These are phyloP conservation scores for Scaptomyza caliginosa DNA, from an alignment of 2,888 invertebrate species.

Conservation along the genomic window DNA sequence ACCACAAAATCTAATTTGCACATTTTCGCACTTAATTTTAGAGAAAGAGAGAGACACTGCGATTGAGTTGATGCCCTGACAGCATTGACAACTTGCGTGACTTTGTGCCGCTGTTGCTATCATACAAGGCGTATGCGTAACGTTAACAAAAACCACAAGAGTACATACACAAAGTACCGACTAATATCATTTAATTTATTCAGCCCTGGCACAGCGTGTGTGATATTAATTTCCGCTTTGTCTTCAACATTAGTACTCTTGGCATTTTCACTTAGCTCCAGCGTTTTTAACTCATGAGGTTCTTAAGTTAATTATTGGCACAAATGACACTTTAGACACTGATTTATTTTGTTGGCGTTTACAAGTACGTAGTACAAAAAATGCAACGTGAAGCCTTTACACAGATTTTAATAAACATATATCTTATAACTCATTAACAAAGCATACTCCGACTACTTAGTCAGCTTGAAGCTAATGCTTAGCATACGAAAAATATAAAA, in stretches of 20 bases:
- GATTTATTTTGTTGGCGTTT: slow-evolving; percentile 22
- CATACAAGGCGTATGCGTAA: slow-evolving; percentile 51
- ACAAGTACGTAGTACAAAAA: neutral
- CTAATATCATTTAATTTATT: slow-evolving; percentile 70
- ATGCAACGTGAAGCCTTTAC: neutral
- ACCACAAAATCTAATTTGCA: slow-evolving; percentile 69
- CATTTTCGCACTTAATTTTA: slow-evolving; percentile 67
- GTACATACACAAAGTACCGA: slow-evolving; percentile 52
- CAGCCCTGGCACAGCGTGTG: slow-evolving; percentile 42
- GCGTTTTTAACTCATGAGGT: slow-evolving; percentile 49
- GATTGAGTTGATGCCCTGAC: slow-evolving; percentile 47
- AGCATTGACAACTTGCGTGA: slow-evolving; percentile 44
- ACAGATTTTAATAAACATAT: neutral
- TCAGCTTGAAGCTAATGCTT: neutral
- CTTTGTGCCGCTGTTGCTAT: slow-evolving; percentile 18
- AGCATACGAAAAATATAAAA: too few species aligned
- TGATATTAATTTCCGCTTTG: slow-evolving; percentile 66
- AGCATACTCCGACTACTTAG: slow-evolving; percentile 2
- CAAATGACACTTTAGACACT: slow-evolving; percentile 41
- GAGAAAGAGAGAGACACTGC: slow-evolving; percentile 19
- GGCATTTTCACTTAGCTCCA: slow-evolving; percentile 26
- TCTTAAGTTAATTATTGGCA: slow-evolving; percentile 64
- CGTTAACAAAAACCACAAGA: slow-evolving; percentile 40
- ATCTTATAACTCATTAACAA: neutral
- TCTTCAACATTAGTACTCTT: slow-evolving; percentile 18